Evolutionary conservation across 1,140 invertebrate genomes (phyloP).

Genomic region (Solen grandis): DNA sequence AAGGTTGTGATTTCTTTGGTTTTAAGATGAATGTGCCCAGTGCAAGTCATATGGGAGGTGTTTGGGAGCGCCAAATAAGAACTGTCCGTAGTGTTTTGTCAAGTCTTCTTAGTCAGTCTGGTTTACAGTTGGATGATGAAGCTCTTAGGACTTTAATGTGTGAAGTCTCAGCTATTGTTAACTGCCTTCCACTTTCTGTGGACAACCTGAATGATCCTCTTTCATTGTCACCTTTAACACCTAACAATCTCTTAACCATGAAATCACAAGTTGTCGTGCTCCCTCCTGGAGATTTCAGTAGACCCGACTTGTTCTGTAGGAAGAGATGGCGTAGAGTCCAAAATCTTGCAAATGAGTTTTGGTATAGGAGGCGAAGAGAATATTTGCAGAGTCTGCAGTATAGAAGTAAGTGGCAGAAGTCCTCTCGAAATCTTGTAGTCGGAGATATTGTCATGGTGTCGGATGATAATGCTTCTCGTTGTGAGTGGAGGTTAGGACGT

Average conservation of each 20-base stretch:
- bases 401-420: no score
- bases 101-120: not conserved
- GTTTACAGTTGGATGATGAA: slow-evolving; percentile 44
- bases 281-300: slow-evolving; percentile 42
- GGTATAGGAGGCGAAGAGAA: slow-evolving; percentile 44
- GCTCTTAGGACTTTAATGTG: slow-evolving; percentile 30
- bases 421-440: no score
- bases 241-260: slow-evolving; percentile 42
- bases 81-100: slow-evolving; percentile 29
- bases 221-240: slow-evolving; percentile 41
- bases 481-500: slow-evolving; percentile 36
- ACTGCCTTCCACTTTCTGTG: slow-evolving; percentile 38
- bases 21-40: slow-evolving; percentile 52
- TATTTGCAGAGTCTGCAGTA: slow-evolving; percentile 43
- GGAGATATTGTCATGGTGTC: slow-evolving; percentile 41
- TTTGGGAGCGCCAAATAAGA: slow-evolving; percentile 51
- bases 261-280: slow-evolving; percentile 36
- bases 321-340: slow-evolving; percentile 47
- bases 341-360: slow-evolving; percentile 49
- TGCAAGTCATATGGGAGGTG: slow-evolving; percentile 52
- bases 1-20: slow-evolving; percentile 30
- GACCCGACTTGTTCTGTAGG: slow-evolving; percentile 4
- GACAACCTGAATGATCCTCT: slow-evolving; percentile 45
- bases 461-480: slow-evolving; percentile 51
- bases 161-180: slow-evolving; percentile 35